Evolutionary conservation across 2,113 vertebrate species (phyloP), one percentile per base, ranked within the genome.

Genomic region (Halichoerus grypus): DNA sequence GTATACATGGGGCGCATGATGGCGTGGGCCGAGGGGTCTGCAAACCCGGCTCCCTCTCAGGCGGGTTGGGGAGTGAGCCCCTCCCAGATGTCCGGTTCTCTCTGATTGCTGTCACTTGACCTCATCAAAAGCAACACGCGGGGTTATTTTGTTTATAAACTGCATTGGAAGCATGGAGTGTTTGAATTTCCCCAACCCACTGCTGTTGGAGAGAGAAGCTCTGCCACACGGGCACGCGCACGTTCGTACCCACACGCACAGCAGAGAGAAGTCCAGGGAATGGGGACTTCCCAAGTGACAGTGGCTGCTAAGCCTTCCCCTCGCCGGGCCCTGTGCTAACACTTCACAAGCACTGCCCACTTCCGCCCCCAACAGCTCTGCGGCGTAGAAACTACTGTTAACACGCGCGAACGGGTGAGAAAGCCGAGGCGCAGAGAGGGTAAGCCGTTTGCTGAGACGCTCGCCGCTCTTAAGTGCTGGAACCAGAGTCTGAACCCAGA

Each of bases 191-290:
- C 39, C 83, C 31, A 11, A 39, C 36, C 6, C 21, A 14, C 4
- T 10, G 12, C 49, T 49, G 28, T 15, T 51, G 63, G 65, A 67
- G 13, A 90, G 15, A 42, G 77, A 65, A 31, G 14, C 39, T 91
- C 59, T 81, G 51, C 36, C 5, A 51, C 42, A 51, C 33, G n/a
- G 19, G 13, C 42, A 51, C 16, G 67, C 14, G 9, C 5, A 57
- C 19, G 26, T 26, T 33, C 13, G 8, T 11, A 14, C 10, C 7
- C 1, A 5, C 14, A 6, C 10, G 0, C 13, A 1, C 42, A 26
- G 57, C 9, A 24, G 71, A 82, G 28, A 28, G 90, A 87, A 61
- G 24, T 24, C 21, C 42, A 42, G 81, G 57, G 59, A 71, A 63
- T 13, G 2, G 10, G 51, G 71, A 11, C 42, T 67, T 79, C 26